Conservation (phyloP, 2,797 vertebrate species). For the Taenioides sp. region DNA sequence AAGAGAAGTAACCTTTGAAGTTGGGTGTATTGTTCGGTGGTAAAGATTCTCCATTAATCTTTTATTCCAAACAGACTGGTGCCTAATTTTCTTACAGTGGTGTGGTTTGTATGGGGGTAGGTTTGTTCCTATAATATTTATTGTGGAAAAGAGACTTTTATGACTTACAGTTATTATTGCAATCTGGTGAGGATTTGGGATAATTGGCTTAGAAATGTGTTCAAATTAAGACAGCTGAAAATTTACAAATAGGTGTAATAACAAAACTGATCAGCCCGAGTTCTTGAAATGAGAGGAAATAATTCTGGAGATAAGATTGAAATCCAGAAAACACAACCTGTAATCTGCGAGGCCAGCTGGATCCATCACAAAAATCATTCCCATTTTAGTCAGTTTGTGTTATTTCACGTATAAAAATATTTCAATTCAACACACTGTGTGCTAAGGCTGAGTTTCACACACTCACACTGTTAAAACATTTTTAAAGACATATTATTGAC, state of each 20-base stretch:
- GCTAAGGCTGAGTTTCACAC: conserved; percentile 12
- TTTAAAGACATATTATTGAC: conserved; percentile 24
- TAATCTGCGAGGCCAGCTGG: neutral
- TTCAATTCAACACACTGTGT: conserved; percentile 11
- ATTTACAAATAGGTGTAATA: neutral
- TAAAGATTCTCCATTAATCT: too few relatives aligned
- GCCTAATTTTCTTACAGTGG: too few relatives aligned
- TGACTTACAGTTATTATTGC: neutral
- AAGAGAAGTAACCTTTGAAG: too few relatives aligned
- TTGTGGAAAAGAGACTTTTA: neutral
- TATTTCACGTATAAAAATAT: conserved; percentile 22
- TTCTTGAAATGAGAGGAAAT: neutral
- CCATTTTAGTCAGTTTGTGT: conserved; percentile 3
- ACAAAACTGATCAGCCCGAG: neutral
- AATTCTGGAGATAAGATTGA: neutral
- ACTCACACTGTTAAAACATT: conserved; percentile 16
- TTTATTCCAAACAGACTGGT: too few relatives aligned
- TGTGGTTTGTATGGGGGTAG: too few relatives aligned
- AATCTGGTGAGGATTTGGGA: neutral
- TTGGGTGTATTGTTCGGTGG: too few relatives aligned
- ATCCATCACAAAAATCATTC: neutral
- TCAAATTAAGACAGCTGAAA: neutral
- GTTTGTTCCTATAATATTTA: too few relatives aligned
- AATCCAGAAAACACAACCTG: neutral
- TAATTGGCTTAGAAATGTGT: neutral